Evolutionary conservation across 2,113 vertebrate species (phyloP).

Genomic region (Tychaedon coryphoeus): DNA sequence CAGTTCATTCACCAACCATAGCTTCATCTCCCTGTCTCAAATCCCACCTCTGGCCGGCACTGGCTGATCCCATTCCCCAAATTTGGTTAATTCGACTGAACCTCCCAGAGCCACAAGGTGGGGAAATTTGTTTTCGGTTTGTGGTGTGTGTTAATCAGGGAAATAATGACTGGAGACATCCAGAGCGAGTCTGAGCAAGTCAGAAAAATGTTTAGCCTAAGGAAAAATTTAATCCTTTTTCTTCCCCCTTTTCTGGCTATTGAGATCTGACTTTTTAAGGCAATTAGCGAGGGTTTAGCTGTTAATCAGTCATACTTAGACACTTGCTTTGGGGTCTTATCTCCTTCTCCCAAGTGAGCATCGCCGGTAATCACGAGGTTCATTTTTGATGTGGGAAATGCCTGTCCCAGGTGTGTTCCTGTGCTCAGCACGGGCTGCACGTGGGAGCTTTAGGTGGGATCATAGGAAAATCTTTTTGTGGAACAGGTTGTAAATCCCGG

Average conservation of each 20-base stretch:
- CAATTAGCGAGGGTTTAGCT: slow-evolving; percentile 19
- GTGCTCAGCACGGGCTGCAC: rapidly evolving
- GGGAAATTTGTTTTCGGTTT: neutral
- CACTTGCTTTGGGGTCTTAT: neutral
- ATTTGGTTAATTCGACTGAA: neutral
- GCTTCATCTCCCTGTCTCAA: slow-evolving; percentile 29
- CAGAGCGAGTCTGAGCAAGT: neutral
- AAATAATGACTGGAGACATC: neutral
- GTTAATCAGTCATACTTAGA: slow-evolving; percentile 1
- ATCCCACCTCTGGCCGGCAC: neutral
- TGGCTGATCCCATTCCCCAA: neutral
- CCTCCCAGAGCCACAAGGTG: neutral
- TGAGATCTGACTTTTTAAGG: neutral
- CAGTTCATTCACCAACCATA: neutral
- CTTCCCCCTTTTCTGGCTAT: neutral
- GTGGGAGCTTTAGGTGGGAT: rapidly evolving
- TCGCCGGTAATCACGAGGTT: neutral
- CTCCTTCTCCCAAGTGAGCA: neutral
- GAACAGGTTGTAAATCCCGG: too few species aligned
- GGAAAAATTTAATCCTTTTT: neutral
- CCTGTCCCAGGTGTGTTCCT: neutral
- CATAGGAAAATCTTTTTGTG: rapidly evolving
- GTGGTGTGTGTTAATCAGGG: neutral
- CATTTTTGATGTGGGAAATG: neutral
- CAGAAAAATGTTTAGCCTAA: slow-evolving; percentile 17